Percentiles rank a stretch among this genome's conserved stretches.
Conservation (phyloP, 2,797 vertebrate genomes). For the Hyperoplus immaculatus region DNA sequence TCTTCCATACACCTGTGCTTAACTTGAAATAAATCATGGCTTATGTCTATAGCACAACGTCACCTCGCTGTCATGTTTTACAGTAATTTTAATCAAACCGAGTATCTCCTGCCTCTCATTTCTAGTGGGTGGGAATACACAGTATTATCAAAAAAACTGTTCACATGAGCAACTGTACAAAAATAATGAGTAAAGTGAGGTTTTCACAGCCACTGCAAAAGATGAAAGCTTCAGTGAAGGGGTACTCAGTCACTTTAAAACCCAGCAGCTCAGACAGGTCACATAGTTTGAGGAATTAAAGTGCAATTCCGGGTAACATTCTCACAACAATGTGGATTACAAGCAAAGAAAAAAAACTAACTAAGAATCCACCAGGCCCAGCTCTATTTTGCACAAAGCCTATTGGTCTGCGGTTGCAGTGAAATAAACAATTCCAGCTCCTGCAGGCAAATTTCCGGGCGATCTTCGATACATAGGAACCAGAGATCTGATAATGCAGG, state of each 20-base stretch:
- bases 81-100: conserved; percentile 3
- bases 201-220: conserved; percentile 19
- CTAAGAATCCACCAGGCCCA: conserved; percentile 28
- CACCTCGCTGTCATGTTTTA: background rate
- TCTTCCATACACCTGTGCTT: conserved; percentile 22
- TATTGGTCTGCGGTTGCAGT: conserved; percentile 18
- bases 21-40: conserved; percentile 15
- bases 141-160: conserved; percentile 33
- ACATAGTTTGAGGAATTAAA: conserved; percentile 74
- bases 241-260: conserved; percentile 33
- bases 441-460: conserved; percentile 2
- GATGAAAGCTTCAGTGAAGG: conserved; percentile 22
- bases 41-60: background rate
- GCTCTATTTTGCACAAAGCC: conserved; percentile 22
- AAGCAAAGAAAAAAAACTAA: conserved; percentile 26
- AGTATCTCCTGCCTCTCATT: conserved; percentile 28
- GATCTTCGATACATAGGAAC: background rate
- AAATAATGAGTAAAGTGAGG: conserved; percentile 20
- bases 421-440: conserved; percentile 24
- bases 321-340: conserved; percentile 56
- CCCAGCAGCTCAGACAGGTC: conserved; percentile 67
- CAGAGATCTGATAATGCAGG: conserved; percentile 46
- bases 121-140: conserved; percentile 34
- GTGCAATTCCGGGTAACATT: conserved; percentile 48
- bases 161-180: conserved; percentile 25